Conservation (phyloP, 1,140 invertebrate species). For the Tribolium madens region DNA sequence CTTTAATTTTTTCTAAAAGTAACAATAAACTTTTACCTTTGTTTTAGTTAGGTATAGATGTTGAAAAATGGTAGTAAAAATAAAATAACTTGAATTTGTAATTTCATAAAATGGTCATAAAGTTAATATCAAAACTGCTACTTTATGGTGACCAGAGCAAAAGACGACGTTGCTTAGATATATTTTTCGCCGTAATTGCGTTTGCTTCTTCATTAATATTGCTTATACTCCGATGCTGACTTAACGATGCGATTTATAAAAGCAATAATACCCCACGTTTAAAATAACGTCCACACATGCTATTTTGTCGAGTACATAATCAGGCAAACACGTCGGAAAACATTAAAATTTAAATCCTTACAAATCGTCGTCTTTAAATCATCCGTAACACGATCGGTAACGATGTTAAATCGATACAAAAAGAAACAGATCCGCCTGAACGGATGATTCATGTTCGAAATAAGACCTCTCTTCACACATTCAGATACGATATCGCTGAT, state of each 20-base stretch:
- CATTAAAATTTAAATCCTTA: conserved; percentile 44
- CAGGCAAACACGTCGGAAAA: conserved; percentile 41
- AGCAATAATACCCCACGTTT: conserved; percentile 10
- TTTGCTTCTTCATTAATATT: conserved; percentile 8
- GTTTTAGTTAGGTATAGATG: no score
- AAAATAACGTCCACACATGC: conserved; percentile 38
- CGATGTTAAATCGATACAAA: conserved; percentile 55
- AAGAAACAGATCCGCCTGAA: conserved; percentile 45
- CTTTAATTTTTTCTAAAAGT: no score
- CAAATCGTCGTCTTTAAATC: conserved; percentile 52
- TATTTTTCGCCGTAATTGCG: neutral
- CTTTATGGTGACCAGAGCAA: neutral
- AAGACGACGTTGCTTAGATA: neutral
- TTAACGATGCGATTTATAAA: conserved; percentile 31
- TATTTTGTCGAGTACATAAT: conserved; percentile 32
- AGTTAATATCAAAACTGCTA: neutral
- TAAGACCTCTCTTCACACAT: conserved; percentile 37
- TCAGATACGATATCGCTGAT: neutral
- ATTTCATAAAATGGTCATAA: neutral
- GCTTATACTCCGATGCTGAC: neutral
- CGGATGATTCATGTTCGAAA: conserved; percentile 50
- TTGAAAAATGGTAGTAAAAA: no score
- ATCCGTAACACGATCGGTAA: conserved; percentile 51
- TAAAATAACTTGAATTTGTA: neutral
- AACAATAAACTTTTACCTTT: no score